phyloP scores from a whole-genome alignment of 2,113 vertebrate species.

The Anseranas semipalmata region DNA sequence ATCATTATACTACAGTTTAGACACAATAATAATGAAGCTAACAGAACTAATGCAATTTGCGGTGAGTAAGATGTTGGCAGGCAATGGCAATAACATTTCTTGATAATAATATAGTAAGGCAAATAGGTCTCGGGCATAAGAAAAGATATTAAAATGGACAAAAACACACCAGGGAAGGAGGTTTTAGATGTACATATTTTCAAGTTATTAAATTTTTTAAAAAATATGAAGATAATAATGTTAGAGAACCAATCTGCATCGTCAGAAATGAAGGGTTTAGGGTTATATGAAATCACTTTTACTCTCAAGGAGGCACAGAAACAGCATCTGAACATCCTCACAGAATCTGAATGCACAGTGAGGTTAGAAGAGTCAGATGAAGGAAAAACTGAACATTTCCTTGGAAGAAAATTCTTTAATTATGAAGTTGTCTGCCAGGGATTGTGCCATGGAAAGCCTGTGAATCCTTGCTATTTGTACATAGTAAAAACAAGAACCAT shows the following conservation, averaged over 20 bases:
- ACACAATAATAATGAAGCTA: constrained; percentile 66
- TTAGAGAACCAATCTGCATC: constrained; percentile 47
- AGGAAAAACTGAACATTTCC: constrained; percentile 52
- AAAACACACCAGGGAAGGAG: constrained; percentile 61
- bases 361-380: constrained; percentile 23
- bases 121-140: constrained; percentile 53
- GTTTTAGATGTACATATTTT: constrained; percentile 60
- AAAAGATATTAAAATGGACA: constrained; percentile 59
- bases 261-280: constrained; percentile 59
- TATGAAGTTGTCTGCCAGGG: constrained; percentile 41
- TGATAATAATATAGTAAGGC: constrained; percentile 56
- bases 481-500: neutral
- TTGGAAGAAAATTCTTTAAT: constrained; percentile 64
- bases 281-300: constrained; percentile 49
- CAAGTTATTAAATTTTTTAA: constrained; percentile 59
- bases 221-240: constrained; percentile 31
- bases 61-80: constrained; percentile 63
- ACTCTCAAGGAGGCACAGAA: constrained; percentile 7
- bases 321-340: constrained; percentile 18
- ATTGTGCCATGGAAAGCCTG: neutral
- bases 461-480: constrained; percentile 34
- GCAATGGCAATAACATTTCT: constrained; percentile 51
- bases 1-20: constrained; percentile 58
- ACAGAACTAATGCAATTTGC: constrained; percentile 54
- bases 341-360: constrained; percentile 47